A percentile compares a stretch with the other conserved stretches of the same genome.
These are phyloP conservation scores for Wasmannia auropunctata DNA, from an alignment of 1,140 invertebrate genomes.

Conservation along the genomic window DNA sequence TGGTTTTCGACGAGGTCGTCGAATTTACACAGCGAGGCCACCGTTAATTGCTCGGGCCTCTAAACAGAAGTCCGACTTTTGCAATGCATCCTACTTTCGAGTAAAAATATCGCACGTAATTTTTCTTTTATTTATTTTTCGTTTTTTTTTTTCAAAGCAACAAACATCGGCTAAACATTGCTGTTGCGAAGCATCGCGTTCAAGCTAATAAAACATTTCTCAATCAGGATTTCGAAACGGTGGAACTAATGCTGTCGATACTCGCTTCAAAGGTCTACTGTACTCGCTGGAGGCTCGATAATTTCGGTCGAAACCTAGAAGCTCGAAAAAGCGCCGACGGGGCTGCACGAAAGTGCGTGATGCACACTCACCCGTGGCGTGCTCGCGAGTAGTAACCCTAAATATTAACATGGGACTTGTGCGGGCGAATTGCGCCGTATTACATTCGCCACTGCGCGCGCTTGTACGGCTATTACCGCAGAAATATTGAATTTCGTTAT, in stretches of 20 bases:
- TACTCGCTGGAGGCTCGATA: constrained; percentile 4
- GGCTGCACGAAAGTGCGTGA: constrained; percentile 73
- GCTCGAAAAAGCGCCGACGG: constrained; percentile 53
- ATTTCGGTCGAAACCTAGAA: constrained; percentile 38
- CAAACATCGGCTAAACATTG: not conserved
- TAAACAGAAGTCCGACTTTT: not conserved
- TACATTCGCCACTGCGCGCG: constrained; percentile 69
- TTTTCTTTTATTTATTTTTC: no score
- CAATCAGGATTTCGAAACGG: not conserved
- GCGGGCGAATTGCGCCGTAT: constrained; percentile 76
- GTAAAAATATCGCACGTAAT: constrained; percentile 10
- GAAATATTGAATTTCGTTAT: constrained; percentile 83
- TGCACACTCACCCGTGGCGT: constrained; percentile 78
- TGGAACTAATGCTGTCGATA: not conserved
- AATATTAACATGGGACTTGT: constrained; percentile 79
- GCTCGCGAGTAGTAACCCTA: constrained; percentile 78
- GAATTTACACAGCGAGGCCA: constrained; percentile 57
- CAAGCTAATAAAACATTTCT: not conserved
- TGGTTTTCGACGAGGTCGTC: constrained; percentile 68
- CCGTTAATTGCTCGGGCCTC: constrained; percentile 45
- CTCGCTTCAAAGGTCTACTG: not conserved
- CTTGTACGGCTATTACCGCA: constrained; percentile 69
- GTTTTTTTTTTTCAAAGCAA: no score
- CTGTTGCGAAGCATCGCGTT: not conserved
- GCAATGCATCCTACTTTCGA: not conserved